Percentiles rank a stretch among this genome's conserved stretches.
Conservation (phyloP, 2,888 invertebrate genomes). For the Aphidoletes aphidimyza region DNA sequence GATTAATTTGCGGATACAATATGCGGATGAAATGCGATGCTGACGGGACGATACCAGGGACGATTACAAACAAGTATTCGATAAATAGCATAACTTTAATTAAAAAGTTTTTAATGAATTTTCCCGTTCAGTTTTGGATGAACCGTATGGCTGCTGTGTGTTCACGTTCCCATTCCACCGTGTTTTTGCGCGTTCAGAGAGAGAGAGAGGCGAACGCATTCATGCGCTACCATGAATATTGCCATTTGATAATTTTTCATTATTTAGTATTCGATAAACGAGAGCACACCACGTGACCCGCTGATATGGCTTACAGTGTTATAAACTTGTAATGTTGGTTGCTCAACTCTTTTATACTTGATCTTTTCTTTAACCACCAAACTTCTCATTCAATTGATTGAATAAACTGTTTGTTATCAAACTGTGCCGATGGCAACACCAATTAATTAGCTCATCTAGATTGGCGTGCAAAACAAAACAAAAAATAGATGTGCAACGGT, state of each 20-base stretch:
- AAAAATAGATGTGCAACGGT: not conserved
- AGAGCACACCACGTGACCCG: not conserved
- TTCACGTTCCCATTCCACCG: not conserved
- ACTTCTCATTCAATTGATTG: not conserved
- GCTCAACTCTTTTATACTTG: too few species aligned
- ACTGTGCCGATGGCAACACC: not conserved
- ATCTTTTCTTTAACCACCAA: not conserved
- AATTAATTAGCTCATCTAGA: not conserved
- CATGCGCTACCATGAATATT: not conserved
- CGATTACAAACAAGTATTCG: slow-evolving; percentile 6
- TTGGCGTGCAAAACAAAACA: not conserved
- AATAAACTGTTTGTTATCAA: slow-evolving; percentile 7
- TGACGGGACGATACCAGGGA: not conserved
- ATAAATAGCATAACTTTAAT: slow-evolving; percentile 52
- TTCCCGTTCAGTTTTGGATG: not conserved
- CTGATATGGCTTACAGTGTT: too few species aligned
- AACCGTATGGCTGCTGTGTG: not conserved
- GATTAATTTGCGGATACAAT: slow-evolving; percentile 30
- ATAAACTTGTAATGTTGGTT: too few species aligned
- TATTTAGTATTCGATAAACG: not conserved
- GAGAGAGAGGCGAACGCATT: too few species aligned
- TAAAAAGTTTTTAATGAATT: slow-evolving; percentile 51
- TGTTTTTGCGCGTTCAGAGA: not conserved
- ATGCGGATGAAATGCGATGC: not conserved
- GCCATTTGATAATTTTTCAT: slow-evolving; percentile 27